Percentiles rank a stretch among this genome's conserved stretches.
These are phyloP conservation scores for Spatulosminthurus flaviceps DNA, from an alignment of 2,888 invertebrate species.

Conservation along the genomic window DNA sequence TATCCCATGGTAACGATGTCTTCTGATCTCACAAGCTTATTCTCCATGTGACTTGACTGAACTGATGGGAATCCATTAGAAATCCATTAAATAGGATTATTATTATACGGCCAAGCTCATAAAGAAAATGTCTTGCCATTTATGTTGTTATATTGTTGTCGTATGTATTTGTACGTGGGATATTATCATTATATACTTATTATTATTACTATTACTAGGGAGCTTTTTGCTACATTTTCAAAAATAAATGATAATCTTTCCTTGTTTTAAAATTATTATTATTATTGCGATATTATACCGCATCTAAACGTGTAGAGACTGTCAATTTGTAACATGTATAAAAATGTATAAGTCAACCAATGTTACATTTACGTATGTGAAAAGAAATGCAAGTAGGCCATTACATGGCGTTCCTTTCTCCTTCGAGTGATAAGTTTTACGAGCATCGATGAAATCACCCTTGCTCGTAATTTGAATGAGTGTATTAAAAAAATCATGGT, in stretches of 20 bases:
- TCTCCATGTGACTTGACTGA: neutral
- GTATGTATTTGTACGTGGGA: neutral
- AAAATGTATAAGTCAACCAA: neutral
- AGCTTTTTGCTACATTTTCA: neutral
- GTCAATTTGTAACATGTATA: neutral
- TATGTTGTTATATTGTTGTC: constrained; percentile 18
- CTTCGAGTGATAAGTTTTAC: neutral
- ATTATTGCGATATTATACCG: constrained; percentile 9
- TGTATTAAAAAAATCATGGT: neutral
- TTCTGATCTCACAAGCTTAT: neutral
- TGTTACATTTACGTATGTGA: neutral
- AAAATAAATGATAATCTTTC: neutral
- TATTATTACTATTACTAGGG: neutral
- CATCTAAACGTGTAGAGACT: neutral
- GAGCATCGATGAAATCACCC: neutral
- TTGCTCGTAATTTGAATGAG: neutral
- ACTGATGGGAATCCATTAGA: neutral
- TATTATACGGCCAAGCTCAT: neutral
- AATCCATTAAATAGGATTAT: neutral
- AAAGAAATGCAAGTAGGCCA: neutral
- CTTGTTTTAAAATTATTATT: neutral
- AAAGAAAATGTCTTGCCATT: neutral
- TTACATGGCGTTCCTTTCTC: neutral
- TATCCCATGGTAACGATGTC: too few species aligned
- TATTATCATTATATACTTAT: neutral